Evolutionary conservation across 2,888 invertebrate genomes (phyloP), one percentile per base, ranked within the genome.

Genomic region (Caradrina kadenii): DNA sequence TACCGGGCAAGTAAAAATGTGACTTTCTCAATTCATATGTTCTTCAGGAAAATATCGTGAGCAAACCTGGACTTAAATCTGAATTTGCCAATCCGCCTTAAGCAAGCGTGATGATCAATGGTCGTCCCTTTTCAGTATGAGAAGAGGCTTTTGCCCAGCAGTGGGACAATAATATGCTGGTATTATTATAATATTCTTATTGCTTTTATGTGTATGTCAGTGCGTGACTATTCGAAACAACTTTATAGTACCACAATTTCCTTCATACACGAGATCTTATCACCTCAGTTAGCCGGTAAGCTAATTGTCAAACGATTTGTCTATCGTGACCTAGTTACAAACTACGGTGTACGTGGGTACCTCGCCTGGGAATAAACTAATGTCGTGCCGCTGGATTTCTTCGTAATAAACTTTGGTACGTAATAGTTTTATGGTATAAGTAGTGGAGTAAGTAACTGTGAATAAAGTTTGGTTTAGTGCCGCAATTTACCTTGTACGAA

Each of bases 261-360:
- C 58, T 64, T 1, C 15, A 22, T 50, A 67, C 53, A 60, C 3
- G 35, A 64, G 66, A 71, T 82, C 50, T 74, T 67, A 75, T 72
- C 69, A 71, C 45, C 53, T 58, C 21, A 39, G 26, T 65, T 52
- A 59, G 59, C 21, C 45, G 13, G 63, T 72, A 69, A 82, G 61
- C 60, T 80, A 83, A 80, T 83, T 83, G 72, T 83, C 72, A 70
- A 83, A 76, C 80, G 69, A 81, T 83, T 83, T 80, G 81, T 83
- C 77, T 69, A 50, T 63, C 26, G 54, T 68, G 83, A 80, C 80
- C 81, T 59, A 81, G 55, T 81, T 83, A 59, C 42, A 8, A 83
- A 80, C 56, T 67, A 69, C 26, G 71, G 54, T 61, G 10, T 66
- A 80, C 71, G 66, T 63, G 55, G 54, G 60, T 63, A 63, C 69